Evolutionary conservation across 2,888 invertebrate species (phyloP), one percentile per base, ranked within the genome.

Genomic region (Miltochrista miniata): DNA sequence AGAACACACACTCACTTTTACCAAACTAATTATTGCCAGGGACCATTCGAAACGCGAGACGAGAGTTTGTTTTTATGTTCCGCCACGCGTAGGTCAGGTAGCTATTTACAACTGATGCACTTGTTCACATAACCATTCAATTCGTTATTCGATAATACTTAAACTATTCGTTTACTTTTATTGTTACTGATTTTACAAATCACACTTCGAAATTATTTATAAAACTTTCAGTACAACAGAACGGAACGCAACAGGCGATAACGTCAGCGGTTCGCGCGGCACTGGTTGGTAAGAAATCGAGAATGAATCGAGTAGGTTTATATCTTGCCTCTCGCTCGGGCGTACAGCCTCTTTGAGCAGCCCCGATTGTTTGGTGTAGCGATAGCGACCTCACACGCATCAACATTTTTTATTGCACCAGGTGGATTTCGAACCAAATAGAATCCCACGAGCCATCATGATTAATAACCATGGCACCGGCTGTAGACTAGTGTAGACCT

Each of bases 1-100:
- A 83, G 76, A 79, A 85, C 87, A 87, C 84, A 86, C 90, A 89
- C 88, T 84, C 89, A 90, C 89, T 90, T 89, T 87, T 88, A 87
- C 85, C 82, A 80, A 87, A 86, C 87, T 86, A 88, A 87, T 87
- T 82, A 85, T 79, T 79, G 80, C 72, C 68, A 77, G 74, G 78
- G 85, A 85, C 79, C 84, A 85, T 84, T 87, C 83, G 77, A 74
- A 84, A 82, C 78, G 79, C 74, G 76, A 84, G 79, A 81, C 79
- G 81, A 79, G 78, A 85, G 83, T 86, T 87, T 84, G 83, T 85
- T 85, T 81, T 82, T 79, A 74, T 75, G 76, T 80, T 78, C 77
- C 82, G 87, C 83, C 83, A 87, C 84, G 83, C 84, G 84, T 84
- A 81, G 73, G 67, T 60, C 67, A 65, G 69, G 64, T 69, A 70